Base-by-base conservation (phyloP, 2,797 vertebrate species). In the Pogonophryne albipinna region DNA sequence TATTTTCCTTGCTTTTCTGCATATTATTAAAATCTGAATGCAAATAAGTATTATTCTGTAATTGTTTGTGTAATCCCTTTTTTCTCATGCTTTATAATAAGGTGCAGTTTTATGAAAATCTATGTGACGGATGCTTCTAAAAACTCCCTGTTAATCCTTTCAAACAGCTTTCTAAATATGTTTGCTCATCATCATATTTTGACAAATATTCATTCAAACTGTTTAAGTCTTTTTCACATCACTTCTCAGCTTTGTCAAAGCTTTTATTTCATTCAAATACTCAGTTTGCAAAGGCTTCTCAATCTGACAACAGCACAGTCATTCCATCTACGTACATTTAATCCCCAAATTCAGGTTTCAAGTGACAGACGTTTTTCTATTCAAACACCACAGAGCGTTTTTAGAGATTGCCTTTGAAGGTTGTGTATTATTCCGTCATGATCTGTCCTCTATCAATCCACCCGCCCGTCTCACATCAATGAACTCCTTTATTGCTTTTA, bases 271-370 rank as follows among this genome's bases (percentile, higher is more conserved):
- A 45, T 78, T 65, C 57, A 56, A 60, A 79, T 16, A 58, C n/a
- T 17, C 59, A 27, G 46, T 83, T 50, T 68, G 16, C 20, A 63
- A 77, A 71, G 31, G 42, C 45, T 56, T 64, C 59, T 83, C 53
- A 53, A 63, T 75, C 66, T 69, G 78, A 57, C 69, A 78, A 55
- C 62, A 78, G 51, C 62, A 45, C 46, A 49, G 47, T 50, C 42
- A 51, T 80, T 75, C 58, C 51, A 44, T 71, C 71, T 69, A 52
- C 58, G 41, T 57, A 59, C 64, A 65, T 75, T 80, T 52, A 76
- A 55, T 45, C 60, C 34, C 46, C 42, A 66, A 89, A 84, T 87
- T 82, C 79, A 66, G 57, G 49, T 77, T 87, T 67, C 12, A 61
- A 85, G 42, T 68, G 78, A 77, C 75, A 78, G 64, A 56, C 34